These are phyloP conservation scores for Tetrao urogallus DNA, from an alignment of 2,113 vertebrate species.

Conservation along the genomic window DNA sequence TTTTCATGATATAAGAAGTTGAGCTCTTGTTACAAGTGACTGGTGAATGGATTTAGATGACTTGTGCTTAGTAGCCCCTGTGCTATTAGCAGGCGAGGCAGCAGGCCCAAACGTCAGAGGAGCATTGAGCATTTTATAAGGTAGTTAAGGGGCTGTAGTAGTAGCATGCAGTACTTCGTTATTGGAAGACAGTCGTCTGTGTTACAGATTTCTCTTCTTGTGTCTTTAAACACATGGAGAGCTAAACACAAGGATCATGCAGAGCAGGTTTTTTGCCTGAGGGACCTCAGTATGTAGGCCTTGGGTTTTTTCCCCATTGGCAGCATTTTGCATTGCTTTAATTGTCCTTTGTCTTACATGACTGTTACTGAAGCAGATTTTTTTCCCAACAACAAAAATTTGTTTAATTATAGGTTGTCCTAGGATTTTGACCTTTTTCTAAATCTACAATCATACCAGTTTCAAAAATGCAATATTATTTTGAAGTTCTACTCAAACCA, in stretches of 20 bases:
- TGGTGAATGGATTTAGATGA: not conserved
- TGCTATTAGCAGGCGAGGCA: not conserved
- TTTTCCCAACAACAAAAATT: not conserved
- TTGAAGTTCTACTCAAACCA: not conserved
- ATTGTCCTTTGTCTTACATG: constrained; percentile 32
- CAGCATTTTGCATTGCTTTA: constrained; percentile 23
- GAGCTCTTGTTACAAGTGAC: not conserved
- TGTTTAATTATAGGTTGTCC: constrained; percentile 24
- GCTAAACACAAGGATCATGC: not conserved
- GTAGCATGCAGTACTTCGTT: not conserved
- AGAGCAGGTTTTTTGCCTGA: constrained; percentile 31
- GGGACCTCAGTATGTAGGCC: not conserved
- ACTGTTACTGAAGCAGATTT: constrained; percentile 12
- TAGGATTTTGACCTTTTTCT: constrained; percentile 10
- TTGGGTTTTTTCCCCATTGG: constrained; percentile 48
- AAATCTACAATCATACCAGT: not conserved
- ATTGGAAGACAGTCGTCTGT: not conserved
- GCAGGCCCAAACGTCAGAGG: not conserved
- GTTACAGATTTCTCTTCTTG: not conserved
- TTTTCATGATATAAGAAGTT: not conserved
- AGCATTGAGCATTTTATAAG: not conserved
- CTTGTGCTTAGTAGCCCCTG: not conserved
- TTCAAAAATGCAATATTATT: constrained; percentile 8
- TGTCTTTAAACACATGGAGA: not conserved
- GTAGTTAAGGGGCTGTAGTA: not conserved